Base-by-base conservation (phyloP, 1,140 invertebrate species). In the Drosophila repletoides region DNA sequence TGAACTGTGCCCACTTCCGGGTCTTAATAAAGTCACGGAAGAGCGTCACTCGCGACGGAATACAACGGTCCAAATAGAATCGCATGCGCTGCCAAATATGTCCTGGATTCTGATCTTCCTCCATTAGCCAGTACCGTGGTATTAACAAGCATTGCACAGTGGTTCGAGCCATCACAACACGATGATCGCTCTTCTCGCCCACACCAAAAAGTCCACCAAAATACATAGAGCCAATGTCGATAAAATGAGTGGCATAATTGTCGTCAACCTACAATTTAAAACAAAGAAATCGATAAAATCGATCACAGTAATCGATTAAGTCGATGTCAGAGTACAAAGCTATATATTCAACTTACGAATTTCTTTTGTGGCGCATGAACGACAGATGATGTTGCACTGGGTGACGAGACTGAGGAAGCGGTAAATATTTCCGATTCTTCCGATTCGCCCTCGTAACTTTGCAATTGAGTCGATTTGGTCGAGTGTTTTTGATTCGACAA, bases 51-150 rank as follows among this genome's bases (percentile, higher is more conserved):
- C 90, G 80, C 0, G 86, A 89, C 0, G 93, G 93, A 65, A 93
- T 92, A 12, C 91, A 91, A 0, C 89, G 90, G 28, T 93, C 90
- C 26, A 93, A 76, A 59, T 92, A 93, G 17, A 92, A 80, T 38
- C 90, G 90, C 2, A 93, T 91, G 6, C 92, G 89, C 33, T 91
- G 91, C 93, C 93, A 93, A 15, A 93, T 92, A 55, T 93, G 92
- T 1, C 91, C 92, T n/a, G 89, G 91, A 87, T 93, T 93, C 43
- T 90, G 89, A 0, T 67, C 58, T 31, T 92, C 91, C 59, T 93
- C 89, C 4, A 91, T 72, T 0, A 93, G 72, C 91, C 92, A 93
- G 64, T 92, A 93, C n/a, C 91, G 86, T 0, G 93, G 93, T 3
- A 93, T 84, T 3, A 93, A 58, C 10, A 93, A 80, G 69, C 93